phyloP scores from a whole-genome alignment of 2,113 vertebrate genomes.

The Corvus hawaiiensis region DNA sequence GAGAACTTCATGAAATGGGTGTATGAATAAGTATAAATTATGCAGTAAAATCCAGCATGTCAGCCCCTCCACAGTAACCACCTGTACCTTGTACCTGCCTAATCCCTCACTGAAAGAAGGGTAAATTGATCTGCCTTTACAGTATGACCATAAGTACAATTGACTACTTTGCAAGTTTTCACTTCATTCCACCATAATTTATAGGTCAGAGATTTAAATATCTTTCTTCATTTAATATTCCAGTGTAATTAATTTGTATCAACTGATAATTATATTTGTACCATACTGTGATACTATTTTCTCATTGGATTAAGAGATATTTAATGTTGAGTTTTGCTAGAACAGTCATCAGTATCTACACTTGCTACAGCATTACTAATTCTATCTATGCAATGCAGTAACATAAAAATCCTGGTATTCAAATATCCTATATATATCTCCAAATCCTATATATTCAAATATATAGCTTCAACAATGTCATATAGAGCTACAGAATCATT shows the following conservation, averaged over 20 bases:
- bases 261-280: background rate
- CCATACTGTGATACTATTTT: background rate
- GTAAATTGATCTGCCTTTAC: background rate
- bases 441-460: background rate
- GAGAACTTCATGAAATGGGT: background rate
- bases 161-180: background rate
- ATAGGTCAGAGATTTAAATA: background rate
- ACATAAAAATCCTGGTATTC: background rate
- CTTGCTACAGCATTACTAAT: background rate
- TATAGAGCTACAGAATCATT: background rate
- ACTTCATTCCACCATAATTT: background rate
- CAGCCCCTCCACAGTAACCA: background rate
- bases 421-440: too few relatives aligned
- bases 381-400: background rate
- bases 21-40: background rate
- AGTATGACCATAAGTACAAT: background rate
- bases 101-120: background rate
- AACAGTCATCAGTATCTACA: background rate
- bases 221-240: background rate
- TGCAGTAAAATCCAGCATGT: background rate
- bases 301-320: background rate
- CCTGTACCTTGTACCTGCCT: background rate
- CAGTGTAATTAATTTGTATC: background rate
- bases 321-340: background rate
- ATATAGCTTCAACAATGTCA: background rate